Conservation (phyloP, 2,888 invertebrate species). For the Branchellion lobata region DNA sequence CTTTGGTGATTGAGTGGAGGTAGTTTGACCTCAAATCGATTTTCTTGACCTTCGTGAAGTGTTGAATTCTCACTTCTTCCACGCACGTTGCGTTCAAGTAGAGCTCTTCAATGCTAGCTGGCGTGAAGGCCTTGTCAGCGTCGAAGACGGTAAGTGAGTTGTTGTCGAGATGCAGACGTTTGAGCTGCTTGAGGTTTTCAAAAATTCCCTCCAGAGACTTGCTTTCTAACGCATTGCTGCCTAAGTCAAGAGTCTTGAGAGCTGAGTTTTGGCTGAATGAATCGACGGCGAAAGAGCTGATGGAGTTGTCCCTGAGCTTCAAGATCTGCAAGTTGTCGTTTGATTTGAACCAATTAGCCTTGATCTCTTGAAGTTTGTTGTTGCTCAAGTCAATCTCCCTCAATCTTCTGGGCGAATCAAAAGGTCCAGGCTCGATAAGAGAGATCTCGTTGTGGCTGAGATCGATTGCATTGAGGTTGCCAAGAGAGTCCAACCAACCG, state of each 20-base stretch:
- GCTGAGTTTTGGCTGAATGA: background rate
- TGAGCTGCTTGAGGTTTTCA: constrained; percentile 10
- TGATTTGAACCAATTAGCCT: constrained; percentile 20
- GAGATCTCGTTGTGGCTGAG: constrained; percentile 28
- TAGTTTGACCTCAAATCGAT: constrained; percentile 27
- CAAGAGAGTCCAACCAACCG: constrained; percentile 33
- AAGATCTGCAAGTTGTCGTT: background rate
- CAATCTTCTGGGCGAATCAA: constrained; percentile 1
- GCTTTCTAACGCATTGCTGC: constrained; percentile 20
- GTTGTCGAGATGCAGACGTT: constrained; percentile 22
- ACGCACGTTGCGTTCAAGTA: constrained; percentile 28
- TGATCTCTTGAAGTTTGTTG: constrained; percentile 11
- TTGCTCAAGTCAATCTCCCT: constrained; percentile 13
- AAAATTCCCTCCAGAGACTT: background rate
- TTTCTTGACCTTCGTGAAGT: background rate
- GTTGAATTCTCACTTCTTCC: constrained; percentile 12
- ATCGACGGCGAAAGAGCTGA: background rate
- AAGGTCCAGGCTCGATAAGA: constrained; percentile 9
- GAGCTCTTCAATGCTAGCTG: constrained; percentile 9
- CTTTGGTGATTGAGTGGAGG: background rate
- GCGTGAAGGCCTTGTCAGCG: constrained; percentile 19
- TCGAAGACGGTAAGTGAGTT: constrained; percentile 27
- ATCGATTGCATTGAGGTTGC: constrained; percentile 9
- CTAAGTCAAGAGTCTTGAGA: constrained; percentile 8
- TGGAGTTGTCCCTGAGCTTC: constrained; percentile 17